Evolutionary conservation across 2,797 vertebrate genomes (phyloP).

Genomic region (Sebastolobus alascanus): DNA sequence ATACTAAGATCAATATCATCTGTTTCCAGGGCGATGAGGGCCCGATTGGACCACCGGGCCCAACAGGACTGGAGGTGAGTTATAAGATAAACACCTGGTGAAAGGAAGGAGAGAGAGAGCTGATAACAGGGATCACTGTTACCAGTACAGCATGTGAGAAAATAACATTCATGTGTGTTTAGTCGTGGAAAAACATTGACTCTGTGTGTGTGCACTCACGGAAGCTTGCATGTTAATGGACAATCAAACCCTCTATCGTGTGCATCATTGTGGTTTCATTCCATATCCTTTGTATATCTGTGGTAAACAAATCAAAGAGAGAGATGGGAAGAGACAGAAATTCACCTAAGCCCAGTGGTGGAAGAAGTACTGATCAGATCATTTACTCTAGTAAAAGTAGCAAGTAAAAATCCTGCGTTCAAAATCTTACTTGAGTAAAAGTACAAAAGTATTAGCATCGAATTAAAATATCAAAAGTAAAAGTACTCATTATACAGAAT

Average conservation of each 20-base stretch:
- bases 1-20: constrained; percentile 58
- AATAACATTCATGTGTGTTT: constrained; percentile 16
- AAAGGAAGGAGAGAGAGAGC: neutral
- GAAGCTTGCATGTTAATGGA: constrained; percentile 27
- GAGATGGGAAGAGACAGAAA: constrained; percentile 1
- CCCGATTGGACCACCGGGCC: constrained; percentile 91
- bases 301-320: constrained; percentile 35
- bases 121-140: constrained; percentile 6
- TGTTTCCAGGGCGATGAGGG: constrained; percentile 94
- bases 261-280: constrained; percentile 41
- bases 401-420: too few relatives aligned
- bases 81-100: constrained; percentile 44
- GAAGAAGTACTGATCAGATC: too few relatives aligned
- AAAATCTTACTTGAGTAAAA: too few relatives aligned
- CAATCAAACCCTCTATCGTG: constrained; percentile 29
- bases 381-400: too few relatives aligned
- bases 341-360: neutral
- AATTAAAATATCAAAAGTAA: too few relatives aligned
- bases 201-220: constrained; percentile 13
- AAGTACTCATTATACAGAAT: too few relatives aligned
- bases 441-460: too few relatives aligned
- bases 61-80: constrained; percentile 94
- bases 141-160: constrained; percentile 1
- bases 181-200: too few relatives aligned
- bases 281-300: constrained; percentile 21